Conservation (phyloP, 2,113 vertebrate species). For the Mustela nigripes region DNA sequence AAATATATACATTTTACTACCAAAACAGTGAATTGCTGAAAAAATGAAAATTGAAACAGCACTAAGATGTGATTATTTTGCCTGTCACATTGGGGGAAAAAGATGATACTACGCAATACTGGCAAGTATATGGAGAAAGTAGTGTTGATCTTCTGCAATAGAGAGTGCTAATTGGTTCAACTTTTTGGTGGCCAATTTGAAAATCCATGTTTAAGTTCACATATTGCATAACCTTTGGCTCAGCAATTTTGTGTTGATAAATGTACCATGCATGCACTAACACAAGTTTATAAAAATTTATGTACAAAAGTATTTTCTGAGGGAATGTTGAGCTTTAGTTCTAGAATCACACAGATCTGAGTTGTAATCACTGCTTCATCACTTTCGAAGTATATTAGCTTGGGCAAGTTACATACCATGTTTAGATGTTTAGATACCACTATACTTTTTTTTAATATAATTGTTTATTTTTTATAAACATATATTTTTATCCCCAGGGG, state of each 20-base stretch:
- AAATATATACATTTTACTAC: slow-evolving; percentile 2
- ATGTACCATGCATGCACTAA: background rate
- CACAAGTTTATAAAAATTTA: background rate
- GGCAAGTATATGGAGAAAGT: background rate
- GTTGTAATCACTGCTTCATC: background rate
- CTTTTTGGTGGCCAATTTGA: background rate
- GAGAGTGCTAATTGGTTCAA: background rate
- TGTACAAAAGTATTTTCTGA: background rate
- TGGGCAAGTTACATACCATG: background rate
- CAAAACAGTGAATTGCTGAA: slow-evolving; percentile 33
- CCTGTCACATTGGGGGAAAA: background rate
- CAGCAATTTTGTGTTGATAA: background rate
- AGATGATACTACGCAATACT: background rate
- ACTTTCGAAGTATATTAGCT: background rate
- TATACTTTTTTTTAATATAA: background rate
- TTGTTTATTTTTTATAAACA: too few relatives aligned
- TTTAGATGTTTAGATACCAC: background rate
- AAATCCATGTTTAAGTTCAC: slow-evolving; percentile 3
- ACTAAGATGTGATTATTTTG: slow-evolving; percentile 32
- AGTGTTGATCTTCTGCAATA: background rate
- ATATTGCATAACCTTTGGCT: background rate
- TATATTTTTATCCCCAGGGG: too few relatives aligned
- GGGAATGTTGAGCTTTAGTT: background rate
- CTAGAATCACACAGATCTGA: background rate
- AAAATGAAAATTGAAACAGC: slow-evolving; percentile 18